Base-by-base conservation (phyloP, 1,140 invertebrate genomes). In the Listronotus bonariensis region DNA sequence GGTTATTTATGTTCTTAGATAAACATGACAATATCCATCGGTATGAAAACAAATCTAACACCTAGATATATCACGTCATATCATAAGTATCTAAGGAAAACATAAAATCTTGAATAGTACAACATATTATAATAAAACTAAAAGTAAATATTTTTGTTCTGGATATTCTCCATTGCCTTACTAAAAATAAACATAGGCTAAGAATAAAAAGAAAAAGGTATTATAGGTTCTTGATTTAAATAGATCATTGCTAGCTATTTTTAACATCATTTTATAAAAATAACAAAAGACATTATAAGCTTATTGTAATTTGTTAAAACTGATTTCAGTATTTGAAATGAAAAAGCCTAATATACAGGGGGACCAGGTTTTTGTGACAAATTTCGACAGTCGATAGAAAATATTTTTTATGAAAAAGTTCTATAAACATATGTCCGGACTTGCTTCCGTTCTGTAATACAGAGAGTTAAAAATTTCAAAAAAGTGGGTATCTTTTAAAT, bases 131-230 rank as follows among this genome's bases (percentile, higher is more conserved):
- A 41, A 56, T 56, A 56, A 56, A 56, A 56, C 43, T 43, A 17
- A 56, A 56, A 56, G 53, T 17, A 56, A 56, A 56, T 56, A 56
- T 56, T 56, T 56, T 38, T 56, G 34, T 56, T 42, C 26, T 3
- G 53, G 40, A 20, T 56, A 56, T 56, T 11, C 31, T 18, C 53
- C 53, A 56, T 56, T 56, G 31, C 31, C 18, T 43, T 56, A 56
- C 43, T 56, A 56, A 56, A 56, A 56, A 42, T 43, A 56, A 56
- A 56, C 53, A 56, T 9, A 12, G 53, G 53, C 53, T 36, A 10
- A 41, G 53, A 31, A 43, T 43, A 45, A 17, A 5, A 45, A 17
- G 42, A n/a, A 46, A n/a, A 46, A 42, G n/a, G 6, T 17, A 11
- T n/a, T 42, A 14, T n/a, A 6, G 0, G 15, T 42, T 42, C 6